A percentile compares a stretch with the other conserved stretches of the same genome.
These are phyloP conservation scores for Diceros bicornis DNA, from an alignment of 2,797 vertebrate genomes.

Conservation along the genomic window DNA sequence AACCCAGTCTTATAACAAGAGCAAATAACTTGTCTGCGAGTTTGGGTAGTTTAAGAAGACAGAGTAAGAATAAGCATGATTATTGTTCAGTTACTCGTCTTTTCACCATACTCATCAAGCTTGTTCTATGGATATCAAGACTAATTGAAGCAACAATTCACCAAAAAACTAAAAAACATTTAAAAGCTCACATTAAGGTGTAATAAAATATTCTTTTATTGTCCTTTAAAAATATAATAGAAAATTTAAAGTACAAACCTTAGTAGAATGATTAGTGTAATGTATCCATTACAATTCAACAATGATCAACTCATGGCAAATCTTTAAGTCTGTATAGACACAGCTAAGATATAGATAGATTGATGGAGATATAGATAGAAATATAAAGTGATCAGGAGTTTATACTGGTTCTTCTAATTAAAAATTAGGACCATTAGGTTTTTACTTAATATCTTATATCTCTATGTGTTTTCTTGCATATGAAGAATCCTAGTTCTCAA, in stretches of 20 bases:
- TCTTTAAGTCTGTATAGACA: background rate
- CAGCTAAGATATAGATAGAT: background rate
- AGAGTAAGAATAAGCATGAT: constrained; percentile 10
- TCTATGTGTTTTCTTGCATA: background rate
- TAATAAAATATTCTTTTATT: background rate
- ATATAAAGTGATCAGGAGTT: background rate
- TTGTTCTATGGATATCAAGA: constrained; percentile 7
- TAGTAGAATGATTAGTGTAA: constrained; percentile 7
- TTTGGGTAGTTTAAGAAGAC: constrained; percentile 6
- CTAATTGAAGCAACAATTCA: constrained; percentile 8
- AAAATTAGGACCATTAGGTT: constrained; percentile 49
- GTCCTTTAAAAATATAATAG: background rate
- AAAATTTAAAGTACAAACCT: constrained; percentile 31
- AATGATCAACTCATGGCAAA: constrained; percentile 18
- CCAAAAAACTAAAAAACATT: constrained; percentile 29
- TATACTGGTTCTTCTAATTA: constrained; percentile 52
- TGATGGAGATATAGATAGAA: background rate
- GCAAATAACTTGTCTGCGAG: background rate
- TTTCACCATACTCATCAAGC: background rate
- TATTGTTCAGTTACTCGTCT: background rate
- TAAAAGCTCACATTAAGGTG: constrained; percentile 45
- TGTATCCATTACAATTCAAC: background rate
- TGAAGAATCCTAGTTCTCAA: constrained; percentile 26
- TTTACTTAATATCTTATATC: constrained; percentile 1
- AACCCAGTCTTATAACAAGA: background rate